These are phyloP conservation scores for Formica exsecta DNA, from an alignment of 1,140 invertebrate genomes.

Conservation along the genomic window DNA sequence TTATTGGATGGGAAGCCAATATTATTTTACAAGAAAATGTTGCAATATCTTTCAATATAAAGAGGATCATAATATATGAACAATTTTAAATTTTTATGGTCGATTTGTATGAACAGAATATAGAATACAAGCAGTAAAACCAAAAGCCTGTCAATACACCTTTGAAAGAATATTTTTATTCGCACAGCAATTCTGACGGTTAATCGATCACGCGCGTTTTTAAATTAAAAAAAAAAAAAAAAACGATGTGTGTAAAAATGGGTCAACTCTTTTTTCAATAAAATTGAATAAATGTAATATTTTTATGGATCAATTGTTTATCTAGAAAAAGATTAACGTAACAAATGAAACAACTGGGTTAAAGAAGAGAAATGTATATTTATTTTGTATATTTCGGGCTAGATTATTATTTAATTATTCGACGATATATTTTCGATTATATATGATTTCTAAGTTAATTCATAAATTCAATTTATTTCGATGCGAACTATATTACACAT, in stretches of 20 bases:
- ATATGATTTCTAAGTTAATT: background rate
- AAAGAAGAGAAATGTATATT: conserved; percentile 88
- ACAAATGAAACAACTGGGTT: background rate
- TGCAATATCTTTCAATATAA: background rate
- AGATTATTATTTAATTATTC: conserved; percentile 90
- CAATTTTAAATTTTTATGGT: conserved; percentile 4
- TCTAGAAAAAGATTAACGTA: background rate
- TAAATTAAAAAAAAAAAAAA: conserved; percentile 18
- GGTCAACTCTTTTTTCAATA: background rate
- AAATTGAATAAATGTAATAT: conserved; percentile 28
- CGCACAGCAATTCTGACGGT: background rate
- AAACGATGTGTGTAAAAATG: background rate
- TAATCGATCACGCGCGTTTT: conserved; percentile 16
- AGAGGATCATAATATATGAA: background rate
- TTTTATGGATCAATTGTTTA: background rate
- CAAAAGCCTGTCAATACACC: background rate
- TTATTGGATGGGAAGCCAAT: background rate
- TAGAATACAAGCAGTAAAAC: background rate
- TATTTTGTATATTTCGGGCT: conserved; percentile 91
- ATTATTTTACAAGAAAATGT: conserved; percentile 3
- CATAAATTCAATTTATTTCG: conserved; percentile 64
- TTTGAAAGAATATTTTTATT: conserved; percentile 27
- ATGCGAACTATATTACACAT: background rate
- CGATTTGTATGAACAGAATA: conserved; percentile 12
- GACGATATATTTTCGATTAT: background rate